Conservation (phyloP, 2,113 vertebrate genomes). For the Cranoglanis bouderius region DNA sequence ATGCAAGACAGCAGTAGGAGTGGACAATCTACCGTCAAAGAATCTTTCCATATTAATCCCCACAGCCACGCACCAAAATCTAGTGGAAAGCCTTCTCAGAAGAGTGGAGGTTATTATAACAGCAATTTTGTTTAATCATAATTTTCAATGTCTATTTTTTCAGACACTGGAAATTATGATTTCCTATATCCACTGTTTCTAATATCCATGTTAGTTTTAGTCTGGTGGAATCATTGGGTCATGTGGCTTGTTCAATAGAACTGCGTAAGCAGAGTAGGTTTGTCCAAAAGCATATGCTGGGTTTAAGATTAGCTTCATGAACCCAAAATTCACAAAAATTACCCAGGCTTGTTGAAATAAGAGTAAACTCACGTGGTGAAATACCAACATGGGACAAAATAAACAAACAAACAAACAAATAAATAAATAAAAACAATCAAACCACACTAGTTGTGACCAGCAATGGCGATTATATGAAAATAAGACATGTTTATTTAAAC, state of each 20-base stretch:
- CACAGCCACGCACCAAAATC: no score
- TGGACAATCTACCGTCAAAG: no score
- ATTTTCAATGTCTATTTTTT: no score
- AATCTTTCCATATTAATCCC: no score
- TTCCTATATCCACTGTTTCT: neutral
- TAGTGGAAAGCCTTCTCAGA: no score
- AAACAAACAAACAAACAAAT: neutral
- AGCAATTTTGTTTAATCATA: no score
- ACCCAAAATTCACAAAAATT: neutral
- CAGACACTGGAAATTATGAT: neutral
- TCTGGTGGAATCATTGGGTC: neutral
- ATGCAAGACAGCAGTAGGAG: no score
- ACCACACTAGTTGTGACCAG: slow-evolving; percentile 55
- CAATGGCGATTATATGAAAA: slow-evolving; percentile 69
- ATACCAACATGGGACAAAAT: neutral
- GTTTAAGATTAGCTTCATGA: neutral
- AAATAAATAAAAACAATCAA: slow-evolving; percentile 18
- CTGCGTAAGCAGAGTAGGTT: neutral
- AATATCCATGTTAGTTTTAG: neutral
- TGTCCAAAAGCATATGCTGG: neutral
- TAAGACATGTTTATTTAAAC: slow-evolving; percentile 71
- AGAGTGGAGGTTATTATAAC: no score
- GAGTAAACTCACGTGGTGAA: neutral
- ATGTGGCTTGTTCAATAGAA: neutral
- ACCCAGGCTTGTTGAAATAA: neutral